Evolutionary conservation across 2,888 invertebrate species (phyloP).

Genomic region (Nomada ruficornis): DNA sequence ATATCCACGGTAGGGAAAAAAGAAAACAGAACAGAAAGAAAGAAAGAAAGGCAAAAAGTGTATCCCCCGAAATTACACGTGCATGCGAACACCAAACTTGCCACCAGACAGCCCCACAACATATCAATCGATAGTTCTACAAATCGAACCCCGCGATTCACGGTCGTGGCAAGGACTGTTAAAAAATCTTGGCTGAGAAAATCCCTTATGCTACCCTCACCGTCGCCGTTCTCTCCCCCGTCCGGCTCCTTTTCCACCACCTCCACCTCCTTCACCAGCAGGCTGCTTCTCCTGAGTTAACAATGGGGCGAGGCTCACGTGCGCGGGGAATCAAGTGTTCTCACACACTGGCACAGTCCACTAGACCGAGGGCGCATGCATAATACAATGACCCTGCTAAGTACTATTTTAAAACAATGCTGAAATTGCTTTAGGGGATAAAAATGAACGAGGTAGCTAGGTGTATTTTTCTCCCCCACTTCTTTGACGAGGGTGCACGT

Average conservation of each 20-base stretch:
- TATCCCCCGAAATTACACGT: too few species aligned
- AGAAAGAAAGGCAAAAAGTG: too few species aligned
- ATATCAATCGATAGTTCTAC: too few species aligned
- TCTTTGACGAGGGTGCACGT: slow-evolving; percentile 79
- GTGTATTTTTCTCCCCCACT: slow-evolving; percentile 83
- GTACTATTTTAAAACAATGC: slow-evolving; percentile 85
- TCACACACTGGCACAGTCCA: slow-evolving; percentile 80
- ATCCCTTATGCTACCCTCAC: slow-evolving; percentile 67
- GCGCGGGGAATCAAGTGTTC: slow-evolving; percentile 84
- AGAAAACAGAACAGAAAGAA: too few species aligned
- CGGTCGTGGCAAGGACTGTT: slow-evolving; percentile 68
- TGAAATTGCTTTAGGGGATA: slow-evolving; percentile 85
- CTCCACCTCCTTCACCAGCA: slow-evolving; percentile 50
- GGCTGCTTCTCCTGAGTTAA: slow-evolving; percentile 77
- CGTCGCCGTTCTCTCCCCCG: slow-evolving; percentile 11
- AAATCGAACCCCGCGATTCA: slow-evolving; percentile 51
- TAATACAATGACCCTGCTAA: slow-evolving; percentile 85
- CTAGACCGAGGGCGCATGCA: slow-evolving; percentile 83
- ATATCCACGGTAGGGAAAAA: too few species aligned
- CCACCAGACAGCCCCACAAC: too few species aligned
- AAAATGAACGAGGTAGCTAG: slow-evolving; percentile 84
- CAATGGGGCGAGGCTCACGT: slow-evolving; percentile 84
- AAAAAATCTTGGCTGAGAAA: slow-evolving; percentile 81
- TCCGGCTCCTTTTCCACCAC: slow-evolving; percentile 54
- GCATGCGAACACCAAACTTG: too few species aligned